Conservation (phyloP, 2,797 vertebrate species). For the Steatocranus sp. region DNA sequence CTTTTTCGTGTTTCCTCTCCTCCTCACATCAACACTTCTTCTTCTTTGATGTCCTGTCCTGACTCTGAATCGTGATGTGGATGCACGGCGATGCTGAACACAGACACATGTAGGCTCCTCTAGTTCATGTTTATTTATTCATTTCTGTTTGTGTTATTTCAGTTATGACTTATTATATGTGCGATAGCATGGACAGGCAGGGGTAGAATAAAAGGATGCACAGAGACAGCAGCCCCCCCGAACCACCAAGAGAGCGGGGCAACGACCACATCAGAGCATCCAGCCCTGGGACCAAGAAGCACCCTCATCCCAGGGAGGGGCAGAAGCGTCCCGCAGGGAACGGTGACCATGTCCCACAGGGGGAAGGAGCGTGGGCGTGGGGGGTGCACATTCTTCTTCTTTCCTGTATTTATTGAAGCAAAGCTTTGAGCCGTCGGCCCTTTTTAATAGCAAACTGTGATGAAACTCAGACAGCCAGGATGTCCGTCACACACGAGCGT, state of each 20-base stretch:
- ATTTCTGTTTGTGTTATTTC: neutral
- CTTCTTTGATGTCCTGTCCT: neutral
- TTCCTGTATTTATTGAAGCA: neutral
- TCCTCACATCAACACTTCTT: neutral
- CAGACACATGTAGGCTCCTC: neutral
- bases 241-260: neutral
- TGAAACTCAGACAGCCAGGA: neutral
- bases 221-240: neutral
- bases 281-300: neutral
- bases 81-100: rapidly evolving
- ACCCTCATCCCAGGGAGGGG: neutral
- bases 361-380: neutral
- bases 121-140: neutral
- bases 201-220: neutral
- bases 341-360: neutral
- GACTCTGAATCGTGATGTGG: neutral
- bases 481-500: neutral
- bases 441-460: neutral
- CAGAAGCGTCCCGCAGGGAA: neutral
- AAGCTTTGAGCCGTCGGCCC: neutral
- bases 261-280: neutral
- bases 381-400: neutral
- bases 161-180: neutral
- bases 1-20: neutral
- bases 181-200: rapidly evolving